These are phyloP conservation scores for Chaetodon auriga DNA, from an alignment of 2,113 vertebrate genomes.

Conservation along the genomic window DNA sequence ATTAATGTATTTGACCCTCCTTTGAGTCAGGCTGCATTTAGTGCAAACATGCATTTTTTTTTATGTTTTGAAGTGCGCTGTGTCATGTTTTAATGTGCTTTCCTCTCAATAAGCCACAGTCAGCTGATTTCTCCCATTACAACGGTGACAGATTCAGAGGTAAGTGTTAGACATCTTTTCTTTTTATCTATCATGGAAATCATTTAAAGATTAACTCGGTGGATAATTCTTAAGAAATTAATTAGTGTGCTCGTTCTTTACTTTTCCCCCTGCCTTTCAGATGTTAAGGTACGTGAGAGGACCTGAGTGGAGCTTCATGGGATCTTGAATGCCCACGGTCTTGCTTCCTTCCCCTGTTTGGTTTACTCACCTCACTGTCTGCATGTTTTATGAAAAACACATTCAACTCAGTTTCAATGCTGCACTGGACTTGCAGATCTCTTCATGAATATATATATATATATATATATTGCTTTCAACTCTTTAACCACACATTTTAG, in stretches of 20 bases:
- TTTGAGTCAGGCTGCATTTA: neutral
- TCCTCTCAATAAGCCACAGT: conserved; percentile 83
- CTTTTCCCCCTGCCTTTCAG: conserved; percentile 81
- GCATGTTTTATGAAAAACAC: conserved; percentile 24
- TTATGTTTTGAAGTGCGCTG: no score
- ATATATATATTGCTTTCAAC: neutral
- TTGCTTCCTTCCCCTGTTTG: conserved; percentile 1
- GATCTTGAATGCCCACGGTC: neutral
- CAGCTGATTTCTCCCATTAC: conserved; percentile 91
- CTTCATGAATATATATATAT: neutral
- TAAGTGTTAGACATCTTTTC: conserved; percentile 64
- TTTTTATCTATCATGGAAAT: neutral
- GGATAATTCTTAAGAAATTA: conserved; percentile 7
- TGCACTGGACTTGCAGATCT: neutral
- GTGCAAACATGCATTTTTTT: neutral
- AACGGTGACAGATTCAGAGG: conserved; percentile 89
- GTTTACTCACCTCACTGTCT: conserved; percentile 3
- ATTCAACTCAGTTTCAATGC: neutral
- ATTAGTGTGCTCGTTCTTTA: conserved; percentile 24
- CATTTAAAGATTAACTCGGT: neutral
- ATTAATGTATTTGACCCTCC: neutral
- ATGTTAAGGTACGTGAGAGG: conserved; percentile 90
- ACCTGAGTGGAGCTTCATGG: conserved; percentile 3
- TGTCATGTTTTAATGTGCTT: conserved; percentile 3
- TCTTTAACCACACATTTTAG: neutral